Conservation (phyloP, 2,113 vertebrate genomes). For the Rhynchopsitta pachyrhyncha region DNA sequence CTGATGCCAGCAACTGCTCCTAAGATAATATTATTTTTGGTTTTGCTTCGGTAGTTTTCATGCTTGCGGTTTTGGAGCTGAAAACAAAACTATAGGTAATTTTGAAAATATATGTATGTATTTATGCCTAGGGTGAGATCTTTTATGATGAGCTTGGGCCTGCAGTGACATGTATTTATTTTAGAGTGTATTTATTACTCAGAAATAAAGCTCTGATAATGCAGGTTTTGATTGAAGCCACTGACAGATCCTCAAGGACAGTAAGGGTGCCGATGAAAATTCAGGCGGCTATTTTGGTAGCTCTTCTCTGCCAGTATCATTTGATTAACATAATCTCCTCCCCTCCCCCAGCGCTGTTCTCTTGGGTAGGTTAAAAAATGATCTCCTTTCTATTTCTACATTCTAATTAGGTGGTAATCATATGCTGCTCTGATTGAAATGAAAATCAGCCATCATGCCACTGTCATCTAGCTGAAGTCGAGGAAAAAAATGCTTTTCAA, state of each 20-base stretch:
- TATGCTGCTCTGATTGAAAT: constrained; percentile 64
- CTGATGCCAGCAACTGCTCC: not conserved
- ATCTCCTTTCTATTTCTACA: constrained; percentile 52
- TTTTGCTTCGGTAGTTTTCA: not conserved
- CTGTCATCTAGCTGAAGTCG: constrained; percentile 59
- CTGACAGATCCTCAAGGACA: constrained; percentile 34
- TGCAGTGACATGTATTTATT: constrained; percentile 20
- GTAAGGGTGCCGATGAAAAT: constrained; percentile 13
- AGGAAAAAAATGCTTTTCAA: constrained; percentile 45
- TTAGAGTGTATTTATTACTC: constrained; percentile 28
- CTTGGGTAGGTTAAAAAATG: constrained; percentile 42
- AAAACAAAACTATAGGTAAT: not conserved
- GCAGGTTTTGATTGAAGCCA: constrained; percentile 4
- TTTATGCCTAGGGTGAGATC: not conserved
- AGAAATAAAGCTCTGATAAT: constrained; percentile 51
- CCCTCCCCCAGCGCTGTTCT: constrained; percentile 46
- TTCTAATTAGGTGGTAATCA: constrained; percentile 61
- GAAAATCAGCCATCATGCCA: constrained; percentile 62
- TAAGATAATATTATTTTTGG: not conserved
- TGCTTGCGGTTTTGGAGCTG: not conserved
- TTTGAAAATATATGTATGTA: not conserved
- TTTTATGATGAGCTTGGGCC: not conserved
- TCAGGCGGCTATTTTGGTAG: constrained; percentile 42
- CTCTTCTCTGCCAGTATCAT: constrained; percentile 25
- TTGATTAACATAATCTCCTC: constrained; percentile 49